A percentile compares a stretch with the other conserved stretches of the same genome.
Conservation (phyloP, 64 coral and sea anemone species). For the Exaiptasia diaphana region DNA sequence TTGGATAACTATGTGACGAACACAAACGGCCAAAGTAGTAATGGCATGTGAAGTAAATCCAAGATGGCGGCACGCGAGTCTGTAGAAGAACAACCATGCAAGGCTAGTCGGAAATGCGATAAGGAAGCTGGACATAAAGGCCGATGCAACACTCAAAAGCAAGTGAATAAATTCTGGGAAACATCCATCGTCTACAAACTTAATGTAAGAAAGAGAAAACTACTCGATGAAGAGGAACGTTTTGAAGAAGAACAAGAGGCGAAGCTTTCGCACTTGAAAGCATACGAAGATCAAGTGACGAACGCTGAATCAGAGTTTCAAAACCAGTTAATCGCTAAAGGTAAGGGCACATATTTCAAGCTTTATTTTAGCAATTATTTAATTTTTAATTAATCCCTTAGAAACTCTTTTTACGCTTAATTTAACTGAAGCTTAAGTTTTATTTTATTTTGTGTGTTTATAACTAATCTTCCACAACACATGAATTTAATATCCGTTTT, state of each 20-base stretch:
- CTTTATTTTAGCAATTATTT: background rate
- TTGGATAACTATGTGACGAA: background rate
- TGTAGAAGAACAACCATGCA: background rate
- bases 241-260: background rate
- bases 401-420: background rate
- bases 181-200: slow-evolving; percentile 5
- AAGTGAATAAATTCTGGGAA: slow-evolving; percentile 21
- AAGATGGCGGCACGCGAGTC: background rate
- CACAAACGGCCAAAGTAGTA: background rate
- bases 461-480: background rate
- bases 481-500: no score
- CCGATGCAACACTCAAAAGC: slow-evolving; percentile 21
- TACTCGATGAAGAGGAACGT: background rate
- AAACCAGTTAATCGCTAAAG: slow-evolving; percentile 9
- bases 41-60: background rate
- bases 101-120: background rate
- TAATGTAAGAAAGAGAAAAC: background rate
- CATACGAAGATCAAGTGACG: background rate
- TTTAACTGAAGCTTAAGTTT: background rate
- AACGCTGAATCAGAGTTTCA: background rate
- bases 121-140: slow-evolving; percentile 27
- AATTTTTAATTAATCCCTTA: background rate
- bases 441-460: background rate
- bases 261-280: background rate
- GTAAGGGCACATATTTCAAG: background rate